These are phyloP conservation scores for Squalus acanthias DNA, from an alignment of 2,797 vertebrate species.

Conservation along the genomic window DNA sequence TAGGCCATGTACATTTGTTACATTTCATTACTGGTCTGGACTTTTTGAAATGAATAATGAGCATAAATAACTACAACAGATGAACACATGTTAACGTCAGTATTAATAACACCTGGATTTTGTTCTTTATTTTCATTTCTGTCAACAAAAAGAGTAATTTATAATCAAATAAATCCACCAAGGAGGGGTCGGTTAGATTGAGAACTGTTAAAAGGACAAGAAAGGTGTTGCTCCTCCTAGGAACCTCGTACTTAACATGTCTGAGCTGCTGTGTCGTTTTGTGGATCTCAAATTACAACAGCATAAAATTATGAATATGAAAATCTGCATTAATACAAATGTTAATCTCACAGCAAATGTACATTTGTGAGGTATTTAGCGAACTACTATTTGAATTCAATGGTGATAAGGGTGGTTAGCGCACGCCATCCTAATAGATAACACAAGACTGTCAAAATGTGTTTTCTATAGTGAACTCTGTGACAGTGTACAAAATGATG, in stretches of 20 bases:
- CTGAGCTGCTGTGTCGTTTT: not conserved
- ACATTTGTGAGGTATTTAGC: not conserved
- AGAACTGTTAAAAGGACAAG: not conserved
- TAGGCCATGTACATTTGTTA: not conserved
- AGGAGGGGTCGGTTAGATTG: not conserved
- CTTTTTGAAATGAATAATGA: not conserved
- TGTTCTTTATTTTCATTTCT: constrained; percentile 10
- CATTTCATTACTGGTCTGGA: not conserved
- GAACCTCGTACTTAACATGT: not conserved
- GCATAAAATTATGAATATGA: not conserved
- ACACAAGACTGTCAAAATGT: not conserved
- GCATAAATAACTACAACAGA: not conserved
- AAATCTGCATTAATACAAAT: not conserved
- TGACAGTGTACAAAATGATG: not conserved
- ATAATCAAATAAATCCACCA: not conserved
- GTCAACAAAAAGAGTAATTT: not conserved
- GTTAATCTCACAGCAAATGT: not conserved
- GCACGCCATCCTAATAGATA: not conserved
- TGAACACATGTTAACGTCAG: not conserved
- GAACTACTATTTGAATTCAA: not conserved
- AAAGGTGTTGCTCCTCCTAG: not conserved
- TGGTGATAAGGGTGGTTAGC: not conserved
- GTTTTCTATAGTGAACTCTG: not conserved
- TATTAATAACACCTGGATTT: not conserved
- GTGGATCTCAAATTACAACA: not conserved